A percentile compares a stretch with the other conserved stretches of the same genome.
phyloP scores from a whole-genome alignment of 2,797 vertebrate genomes.

The Sebastes wilsoni region DNA sequence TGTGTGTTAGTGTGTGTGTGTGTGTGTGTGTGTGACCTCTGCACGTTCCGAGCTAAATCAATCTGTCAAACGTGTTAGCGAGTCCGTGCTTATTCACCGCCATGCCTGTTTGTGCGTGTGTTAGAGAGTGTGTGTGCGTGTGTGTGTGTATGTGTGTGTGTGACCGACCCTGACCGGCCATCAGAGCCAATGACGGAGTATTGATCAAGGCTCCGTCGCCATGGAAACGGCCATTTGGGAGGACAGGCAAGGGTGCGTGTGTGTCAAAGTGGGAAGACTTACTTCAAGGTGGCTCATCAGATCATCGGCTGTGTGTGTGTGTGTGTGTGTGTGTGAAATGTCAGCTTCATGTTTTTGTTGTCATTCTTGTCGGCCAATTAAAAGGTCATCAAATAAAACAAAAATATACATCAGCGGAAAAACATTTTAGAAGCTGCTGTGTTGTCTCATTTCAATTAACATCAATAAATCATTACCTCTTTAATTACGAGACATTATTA shows the following conservation, averaged over 20 bases:
- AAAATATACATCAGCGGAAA: conserved; percentile 19
- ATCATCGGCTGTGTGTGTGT: conserved; percentile 9
- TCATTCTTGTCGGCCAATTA: conserved; percentile 37
- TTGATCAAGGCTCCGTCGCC: conserved; percentile 79
- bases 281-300: conserved; percentile 75
- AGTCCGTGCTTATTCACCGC: conserved; percentile 76
- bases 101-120: conserved; percentile 64
- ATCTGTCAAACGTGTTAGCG: conserved; percentile 72
- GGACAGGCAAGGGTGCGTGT: conserved; percentile 61
- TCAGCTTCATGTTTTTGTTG: conserved; percentile 38
- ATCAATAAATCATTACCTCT: conserved; percentile 15
- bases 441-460: conserved; percentile 25
- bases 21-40: conserved; percentile 60
- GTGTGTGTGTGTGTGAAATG: conserved; percentile 49
- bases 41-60: conserved; percentile 71
- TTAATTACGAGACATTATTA: conserved; percentile 35
- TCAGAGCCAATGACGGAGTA: conserved; percentile 80
- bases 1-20: conserved; percentile 1
- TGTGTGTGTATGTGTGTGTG: conserved; percentile 41
- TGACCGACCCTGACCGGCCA: conserved; percentile 77
- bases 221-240: conserved; percentile 79
- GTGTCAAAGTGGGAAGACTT: conserved; percentile 75
- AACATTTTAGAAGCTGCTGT: not conserved
- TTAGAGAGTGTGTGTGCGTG: conserved; percentile 27
- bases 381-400: conserved; percentile 50